phyloP scores from a whole-genome alignment of 2,797 vertebrate genomes.

The Pachyuromys duprasi region DNA sequence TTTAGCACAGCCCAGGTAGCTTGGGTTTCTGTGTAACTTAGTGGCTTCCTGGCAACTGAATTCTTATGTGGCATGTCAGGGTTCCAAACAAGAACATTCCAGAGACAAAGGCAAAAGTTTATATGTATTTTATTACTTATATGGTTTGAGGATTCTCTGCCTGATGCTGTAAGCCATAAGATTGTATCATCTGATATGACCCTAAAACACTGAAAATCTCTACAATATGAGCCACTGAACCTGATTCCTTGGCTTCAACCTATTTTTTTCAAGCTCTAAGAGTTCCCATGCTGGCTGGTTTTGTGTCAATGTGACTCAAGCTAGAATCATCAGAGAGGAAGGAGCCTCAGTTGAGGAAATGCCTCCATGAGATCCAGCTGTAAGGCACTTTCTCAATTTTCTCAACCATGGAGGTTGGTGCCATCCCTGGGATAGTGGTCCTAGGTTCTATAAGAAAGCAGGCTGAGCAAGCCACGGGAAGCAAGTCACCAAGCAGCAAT shows the following conservation, averaged over 20 bases:
- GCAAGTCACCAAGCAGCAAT: neutral
- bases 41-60: neutral
- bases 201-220: conserved; percentile 8
- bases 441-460: neutral
- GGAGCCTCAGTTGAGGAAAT: neutral
- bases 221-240: neutral
- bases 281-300: neutral
- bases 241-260: conserved; percentile 17
- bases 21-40: neutral
- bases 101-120: neutral
- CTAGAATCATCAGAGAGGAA: neutral
- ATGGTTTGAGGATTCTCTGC: neutral
- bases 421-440: too few relatives aligned
- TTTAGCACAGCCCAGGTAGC: neutral
- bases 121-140: neutral
- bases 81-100: neutral
- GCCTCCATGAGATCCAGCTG: neutral
- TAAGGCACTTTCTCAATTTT: neutral
- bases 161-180: neutral
- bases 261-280: neutral
- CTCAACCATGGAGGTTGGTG: neutral
- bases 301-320: neutral
- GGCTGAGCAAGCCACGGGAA: neutral
- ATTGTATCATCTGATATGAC: neutral
- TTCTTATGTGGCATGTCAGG: neutral